Conservation (phyloP, 2,888 invertebrate species). For the Lithophane socia region DNA sequence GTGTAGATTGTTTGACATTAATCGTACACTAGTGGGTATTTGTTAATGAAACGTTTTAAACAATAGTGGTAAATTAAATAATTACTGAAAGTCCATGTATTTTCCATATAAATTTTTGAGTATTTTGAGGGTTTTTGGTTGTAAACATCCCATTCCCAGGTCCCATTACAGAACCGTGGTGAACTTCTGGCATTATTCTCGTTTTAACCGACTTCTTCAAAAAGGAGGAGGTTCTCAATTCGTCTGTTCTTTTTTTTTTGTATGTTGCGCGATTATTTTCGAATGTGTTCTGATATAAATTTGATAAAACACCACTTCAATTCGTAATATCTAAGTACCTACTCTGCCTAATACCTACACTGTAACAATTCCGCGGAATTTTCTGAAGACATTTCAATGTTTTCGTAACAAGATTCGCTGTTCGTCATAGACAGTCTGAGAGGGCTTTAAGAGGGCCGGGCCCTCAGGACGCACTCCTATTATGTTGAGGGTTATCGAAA, state of each 20-base stretch:
- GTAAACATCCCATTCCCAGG: no score
- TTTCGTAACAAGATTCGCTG: conserved; percentile 36
- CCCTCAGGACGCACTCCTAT: conserved; percentile 36
- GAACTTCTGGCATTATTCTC: no score
- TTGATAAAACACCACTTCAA: background rate
- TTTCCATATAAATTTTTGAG: background rate
- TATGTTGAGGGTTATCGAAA: conserved; percentile 42
- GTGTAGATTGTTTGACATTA: background rate
- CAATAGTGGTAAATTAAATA: no score
- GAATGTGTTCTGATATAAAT: background rate
- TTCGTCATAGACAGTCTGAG: conserved; percentile 27
- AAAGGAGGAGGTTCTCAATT: no score
- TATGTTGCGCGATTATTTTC: no score
- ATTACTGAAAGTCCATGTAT: background rate
- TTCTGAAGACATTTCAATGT: conserved; percentile 23
- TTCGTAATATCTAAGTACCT: background rate
- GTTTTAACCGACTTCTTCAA: no score
- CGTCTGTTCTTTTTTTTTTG: no score
- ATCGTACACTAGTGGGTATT: background rate
- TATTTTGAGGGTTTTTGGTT: no score
- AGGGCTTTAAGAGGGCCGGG: conserved; percentile 28
- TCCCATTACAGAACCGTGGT: no score
- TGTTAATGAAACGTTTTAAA: background rate
- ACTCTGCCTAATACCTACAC: background rate
- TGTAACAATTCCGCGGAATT: background rate